Percentiles rank a stretch among this genome's conserved stretches.
Evolutionary conservation across 2,888 invertebrate genomes (phyloP).

Genomic region (Phymatocera aterrima): DNA sequence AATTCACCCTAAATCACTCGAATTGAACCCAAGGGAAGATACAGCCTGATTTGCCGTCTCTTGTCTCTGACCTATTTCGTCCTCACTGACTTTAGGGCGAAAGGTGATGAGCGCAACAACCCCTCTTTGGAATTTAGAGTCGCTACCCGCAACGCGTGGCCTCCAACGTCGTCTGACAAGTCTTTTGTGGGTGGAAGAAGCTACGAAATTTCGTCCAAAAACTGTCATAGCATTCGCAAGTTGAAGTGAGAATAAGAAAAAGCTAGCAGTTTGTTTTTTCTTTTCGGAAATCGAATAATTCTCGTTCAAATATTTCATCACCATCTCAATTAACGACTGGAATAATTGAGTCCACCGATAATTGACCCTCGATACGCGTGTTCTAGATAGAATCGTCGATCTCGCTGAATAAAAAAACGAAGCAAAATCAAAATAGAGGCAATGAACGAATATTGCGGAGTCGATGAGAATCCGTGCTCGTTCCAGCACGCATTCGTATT

Average conservation of each 20-base stretch:
- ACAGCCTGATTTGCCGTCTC: not conserved
- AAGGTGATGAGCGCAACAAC: not conserved
- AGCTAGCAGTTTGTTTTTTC: not conserved
- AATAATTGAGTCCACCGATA: not conserved
- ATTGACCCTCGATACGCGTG: no score
- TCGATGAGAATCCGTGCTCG: not conserved
- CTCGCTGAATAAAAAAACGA: not conserved
- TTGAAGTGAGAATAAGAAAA: not conserved
- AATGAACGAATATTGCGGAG: no score
- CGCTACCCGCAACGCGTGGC: not conserved
- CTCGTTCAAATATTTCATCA: not conserved
- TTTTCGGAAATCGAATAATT: not conserved
- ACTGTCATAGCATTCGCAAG: no score
- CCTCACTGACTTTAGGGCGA: not conserved
- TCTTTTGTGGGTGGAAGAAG: not conserved
- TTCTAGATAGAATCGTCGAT: no score
- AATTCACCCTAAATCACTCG: constrained; percentile 34
- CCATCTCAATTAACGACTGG: not conserved
- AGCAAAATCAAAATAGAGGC: no score
- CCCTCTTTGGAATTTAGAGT: constrained; percentile 9
- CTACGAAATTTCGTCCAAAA: not conserved
- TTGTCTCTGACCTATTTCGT: constrained; percentile 16
- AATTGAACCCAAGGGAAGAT: constrained; percentile 25
- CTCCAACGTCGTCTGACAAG: no score
- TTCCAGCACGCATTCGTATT: no score